These are phyloP conservation scores for Spea bombifrons DNA, from an alignment of 2,113 vertebrate species.

Conservation along the genomic window DNA sequence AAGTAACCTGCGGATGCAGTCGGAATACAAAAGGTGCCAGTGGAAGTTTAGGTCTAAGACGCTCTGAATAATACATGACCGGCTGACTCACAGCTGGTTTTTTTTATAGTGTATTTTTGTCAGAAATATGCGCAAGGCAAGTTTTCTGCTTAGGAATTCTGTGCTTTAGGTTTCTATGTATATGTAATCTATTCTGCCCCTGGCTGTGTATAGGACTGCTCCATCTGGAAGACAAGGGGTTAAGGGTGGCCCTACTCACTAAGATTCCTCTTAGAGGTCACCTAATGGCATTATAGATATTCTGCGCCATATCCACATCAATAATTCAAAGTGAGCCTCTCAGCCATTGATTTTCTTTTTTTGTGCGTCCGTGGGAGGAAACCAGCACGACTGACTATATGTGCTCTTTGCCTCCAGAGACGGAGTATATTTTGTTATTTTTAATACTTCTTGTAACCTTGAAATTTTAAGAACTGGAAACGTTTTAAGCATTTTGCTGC, in stretches of 20 bases:
- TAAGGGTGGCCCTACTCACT: slow-evolving; percentile 27
- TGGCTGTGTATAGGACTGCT: not conserved
- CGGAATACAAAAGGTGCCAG: slow-evolving; percentile 39
- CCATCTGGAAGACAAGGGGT: not conserved
- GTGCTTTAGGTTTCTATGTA: not conserved
- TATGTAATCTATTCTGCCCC: not conserved
- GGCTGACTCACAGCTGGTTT: slow-evolving; percentile 38
- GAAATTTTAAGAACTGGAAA: slow-evolving; percentile 44
- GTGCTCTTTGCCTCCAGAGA: slow-evolving; percentile 26
- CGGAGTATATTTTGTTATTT: slow-evolving; percentile 18
- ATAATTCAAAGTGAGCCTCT: slow-evolving; percentile 54
- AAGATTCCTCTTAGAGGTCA: slow-evolving; percentile 55
- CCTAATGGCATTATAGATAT: slow-evolving; percentile 58
- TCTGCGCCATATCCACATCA: slow-evolving; percentile 57
- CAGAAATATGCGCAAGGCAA: not conserved
- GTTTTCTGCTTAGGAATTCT: not conserved
- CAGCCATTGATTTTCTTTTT: slow-evolving; percentile 55
- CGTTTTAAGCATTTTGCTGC: slow-evolving; percentile 20
- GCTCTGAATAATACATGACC: slow-evolving; percentile 42
- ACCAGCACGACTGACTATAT: slow-evolving; percentile 45
- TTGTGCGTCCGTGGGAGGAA: slow-evolving; percentile 39
- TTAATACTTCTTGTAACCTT: slow-evolving; percentile 49
- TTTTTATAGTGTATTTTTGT: slow-evolving; percentile 22
- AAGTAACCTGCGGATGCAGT: slow-evolving; percentile 37
- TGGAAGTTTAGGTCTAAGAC: slow-evolving; percentile 33